These are phyloP conservation scores for Scopus umbretta DNA, from an alignment of 2,113 vertebrate genomes.

Conservation along the genomic window DNA sequence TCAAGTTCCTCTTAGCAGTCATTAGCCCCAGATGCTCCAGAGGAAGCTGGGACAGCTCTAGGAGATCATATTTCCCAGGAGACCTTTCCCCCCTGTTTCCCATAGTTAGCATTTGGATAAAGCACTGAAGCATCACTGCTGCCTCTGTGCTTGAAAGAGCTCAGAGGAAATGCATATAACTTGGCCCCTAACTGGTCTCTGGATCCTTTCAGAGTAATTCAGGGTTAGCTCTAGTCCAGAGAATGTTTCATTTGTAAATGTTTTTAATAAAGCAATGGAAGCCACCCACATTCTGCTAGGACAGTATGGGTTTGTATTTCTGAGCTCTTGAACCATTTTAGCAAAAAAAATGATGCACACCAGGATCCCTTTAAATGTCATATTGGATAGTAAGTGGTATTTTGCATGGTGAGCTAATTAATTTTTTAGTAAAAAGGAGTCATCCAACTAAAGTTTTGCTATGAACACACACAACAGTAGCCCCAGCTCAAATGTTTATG, in stretches of 20 bases:
- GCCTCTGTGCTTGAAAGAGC: neutral
- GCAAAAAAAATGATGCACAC: neutral
- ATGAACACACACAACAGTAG: neutral
- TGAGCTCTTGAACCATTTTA: neutral
- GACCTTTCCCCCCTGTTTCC: neutral
- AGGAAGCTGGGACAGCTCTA: neutral
- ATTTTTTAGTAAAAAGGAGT: neutral
- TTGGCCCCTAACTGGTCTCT: neutral
- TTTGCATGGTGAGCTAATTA: neutral
- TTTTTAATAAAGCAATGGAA: conserved; percentile 28
- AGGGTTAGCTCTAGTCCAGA: neutral
- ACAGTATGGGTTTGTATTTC: neutral
- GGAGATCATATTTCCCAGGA: neutral
- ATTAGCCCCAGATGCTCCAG: conserved; percentile 30
- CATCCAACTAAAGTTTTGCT: neutral
- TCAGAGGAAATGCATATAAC: neutral
- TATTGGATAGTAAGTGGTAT: neutral
- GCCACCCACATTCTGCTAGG: neutral
- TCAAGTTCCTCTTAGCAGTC: neutral
- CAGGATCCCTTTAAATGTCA: neutral
- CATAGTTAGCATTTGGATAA: neutral
- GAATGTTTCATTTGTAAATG: neutral
- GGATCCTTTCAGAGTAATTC: conserved; percentile 11
- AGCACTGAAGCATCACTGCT: neutral
- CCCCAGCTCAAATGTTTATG: conserved; percentile 10